Percentiles rank a stretch among this genome's conserved stretches.
These are phyloP conservation scores for Loripinus fragilis DNA, from an alignment of 2,888 invertebrate species.

Conservation along the genomic window DNA sequence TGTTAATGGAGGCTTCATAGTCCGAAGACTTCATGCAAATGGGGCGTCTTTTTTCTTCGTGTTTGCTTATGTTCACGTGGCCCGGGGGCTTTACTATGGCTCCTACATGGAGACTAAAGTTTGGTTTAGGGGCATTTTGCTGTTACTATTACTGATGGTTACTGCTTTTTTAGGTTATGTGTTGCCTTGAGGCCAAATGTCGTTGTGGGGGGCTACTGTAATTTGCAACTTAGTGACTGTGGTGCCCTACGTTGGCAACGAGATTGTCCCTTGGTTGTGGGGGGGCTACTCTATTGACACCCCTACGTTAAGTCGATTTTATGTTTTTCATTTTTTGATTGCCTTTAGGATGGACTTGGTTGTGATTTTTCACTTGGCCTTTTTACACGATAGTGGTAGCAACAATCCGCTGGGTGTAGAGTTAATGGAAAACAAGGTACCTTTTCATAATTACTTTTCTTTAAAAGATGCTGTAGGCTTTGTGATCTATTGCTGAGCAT, in stretches of 20 bases:
- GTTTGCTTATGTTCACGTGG: slow-evolving; percentile 88
- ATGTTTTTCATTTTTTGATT: slow-evolving; percentile 89
- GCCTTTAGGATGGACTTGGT: slow-evolving; percentile 88
- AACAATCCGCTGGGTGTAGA: slow-evolving; percentile 39
- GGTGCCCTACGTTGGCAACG: slow-evolving; percentile 88
- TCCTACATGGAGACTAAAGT: slow-evolving; percentile 85
- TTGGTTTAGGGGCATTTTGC: slow-evolving; percentile 88
- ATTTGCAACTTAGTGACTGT: slow-evolving; percentile 90
- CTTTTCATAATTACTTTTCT: slow-evolving; percentile 40
- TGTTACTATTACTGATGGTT: slow-evolving; percentile 88
- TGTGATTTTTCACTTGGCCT: slow-evolving; percentile 87
- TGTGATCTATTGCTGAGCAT: not conserved
- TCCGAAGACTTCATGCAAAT: slow-evolving; percentile 88
- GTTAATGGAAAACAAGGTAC: not conserved
- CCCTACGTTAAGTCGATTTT: slow-evolving; percentile 91
- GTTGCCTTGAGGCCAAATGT: slow-evolving; percentile 91
- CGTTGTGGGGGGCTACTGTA: slow-evolving; percentile 92
- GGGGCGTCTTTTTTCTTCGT: slow-evolving; percentile 90
- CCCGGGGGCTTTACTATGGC: slow-evolving; percentile 87
- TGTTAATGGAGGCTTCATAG: slow-evolving; percentile 88
- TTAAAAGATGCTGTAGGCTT: slow-evolving; percentile 39
- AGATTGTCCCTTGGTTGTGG: slow-evolving; percentile 89
- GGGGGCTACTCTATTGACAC: slow-evolving; percentile 90
- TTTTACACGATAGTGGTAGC: slow-evolving; percentile 35
- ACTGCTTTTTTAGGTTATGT: slow-evolving; percentile 90